Conservation (phyloP, 2,888 invertebrate genomes). For the Drosophila mettleri region DNA sequence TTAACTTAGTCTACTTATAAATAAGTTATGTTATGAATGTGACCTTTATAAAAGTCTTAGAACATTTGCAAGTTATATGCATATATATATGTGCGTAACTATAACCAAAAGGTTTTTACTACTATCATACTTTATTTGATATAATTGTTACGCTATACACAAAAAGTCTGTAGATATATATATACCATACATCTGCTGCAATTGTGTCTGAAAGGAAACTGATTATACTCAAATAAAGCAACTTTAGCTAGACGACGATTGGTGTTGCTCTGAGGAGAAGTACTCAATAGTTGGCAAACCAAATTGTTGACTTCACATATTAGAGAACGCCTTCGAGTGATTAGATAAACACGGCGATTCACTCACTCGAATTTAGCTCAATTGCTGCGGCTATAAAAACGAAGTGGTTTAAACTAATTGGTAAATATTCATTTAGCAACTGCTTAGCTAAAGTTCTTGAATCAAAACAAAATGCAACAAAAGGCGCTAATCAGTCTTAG, state of each 20-base stretch:
- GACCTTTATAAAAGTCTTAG: neutral
- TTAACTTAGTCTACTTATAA: neutral
- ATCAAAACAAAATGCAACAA: conserved; percentile 37
- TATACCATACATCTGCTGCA: neutral
- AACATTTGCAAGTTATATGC: neutral
- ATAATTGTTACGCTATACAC: too few relatives aligned
- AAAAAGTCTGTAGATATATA: neutral
- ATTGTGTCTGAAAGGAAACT: neutral
- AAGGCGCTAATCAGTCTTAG: conserved; percentile 36
- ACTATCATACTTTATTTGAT: too few relatives aligned
- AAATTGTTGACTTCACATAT: conserved; percentile 28
- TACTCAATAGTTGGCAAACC: conserved; percentile 7
- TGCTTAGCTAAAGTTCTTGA: conserved; percentile 26
- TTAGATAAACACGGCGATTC: conserved; percentile 28
- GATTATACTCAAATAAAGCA: neutral
- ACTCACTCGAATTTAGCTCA: conserved; percentile 25
- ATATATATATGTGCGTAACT: neutral
- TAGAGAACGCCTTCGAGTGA: conserved; percentile 26
- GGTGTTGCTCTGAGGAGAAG: conserved; percentile 2
- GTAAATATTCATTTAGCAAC: conserved; percentile 31
- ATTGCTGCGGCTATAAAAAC: conserved; percentile 45
- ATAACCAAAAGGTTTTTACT: neutral
- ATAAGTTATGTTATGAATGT: neutral
- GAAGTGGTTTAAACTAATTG: conserved; percentile 12
- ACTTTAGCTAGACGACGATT: conserved; percentile 7